phyloP scores from a whole-genome alignment of 2,888 invertebrate species.

The Campopleginae sp. region DNA sequence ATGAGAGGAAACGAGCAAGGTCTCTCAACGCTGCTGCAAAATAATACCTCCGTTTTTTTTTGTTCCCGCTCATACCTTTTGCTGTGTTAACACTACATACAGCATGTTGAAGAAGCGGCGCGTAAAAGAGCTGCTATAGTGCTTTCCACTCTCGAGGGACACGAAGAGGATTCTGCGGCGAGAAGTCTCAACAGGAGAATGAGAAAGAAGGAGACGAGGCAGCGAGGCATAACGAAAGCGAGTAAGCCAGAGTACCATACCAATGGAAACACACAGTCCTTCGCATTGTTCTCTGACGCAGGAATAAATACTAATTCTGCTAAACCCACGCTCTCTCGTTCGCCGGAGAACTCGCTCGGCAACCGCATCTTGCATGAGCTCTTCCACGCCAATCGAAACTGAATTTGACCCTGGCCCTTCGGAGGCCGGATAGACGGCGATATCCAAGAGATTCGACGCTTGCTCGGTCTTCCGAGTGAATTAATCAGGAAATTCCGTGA shows the following conservation, averaged over 20 bases:
- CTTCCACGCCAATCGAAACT: slow-evolving; percentile 20
- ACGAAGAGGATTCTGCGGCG: slow-evolving; percentile 61
- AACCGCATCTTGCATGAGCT: slow-evolving; percentile 12
- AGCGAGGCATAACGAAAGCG: slow-evolving; percentile 80
- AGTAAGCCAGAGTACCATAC: slow-evolving; percentile 68
- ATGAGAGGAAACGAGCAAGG: slow-evolving; percentile 66
- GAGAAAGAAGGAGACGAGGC: slow-evolving; percentile 59
- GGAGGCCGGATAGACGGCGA: too few relatives aligned
- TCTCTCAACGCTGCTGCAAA: slow-evolving; percentile 48
- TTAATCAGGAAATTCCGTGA: background rate
- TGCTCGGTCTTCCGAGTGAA: background rate
- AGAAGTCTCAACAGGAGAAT: slow-evolving; percentile 43
- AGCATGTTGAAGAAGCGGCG: background rate
- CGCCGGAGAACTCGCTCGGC: slow-evolving; percentile 42
- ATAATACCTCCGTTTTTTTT: slow-evolving; percentile 44
- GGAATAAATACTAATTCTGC: slow-evolving; percentile 82
- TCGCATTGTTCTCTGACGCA: slow-evolving; percentile 79
- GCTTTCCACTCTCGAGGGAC: slow-evolving; percentile 49
- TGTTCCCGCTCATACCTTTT: slow-evolving; percentile 23
- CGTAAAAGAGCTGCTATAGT: slow-evolving; percentile 15
- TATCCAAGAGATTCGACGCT: background rate
- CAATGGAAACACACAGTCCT: slow-evolving; percentile 75
- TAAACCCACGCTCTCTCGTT: slow-evolving; percentile 74
- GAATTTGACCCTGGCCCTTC: background rate
- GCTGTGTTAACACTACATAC: background rate